Evolutionary conservation across 2,113 vertebrate species (phyloP).

Genomic region (Oryzias celebensis): DNA sequence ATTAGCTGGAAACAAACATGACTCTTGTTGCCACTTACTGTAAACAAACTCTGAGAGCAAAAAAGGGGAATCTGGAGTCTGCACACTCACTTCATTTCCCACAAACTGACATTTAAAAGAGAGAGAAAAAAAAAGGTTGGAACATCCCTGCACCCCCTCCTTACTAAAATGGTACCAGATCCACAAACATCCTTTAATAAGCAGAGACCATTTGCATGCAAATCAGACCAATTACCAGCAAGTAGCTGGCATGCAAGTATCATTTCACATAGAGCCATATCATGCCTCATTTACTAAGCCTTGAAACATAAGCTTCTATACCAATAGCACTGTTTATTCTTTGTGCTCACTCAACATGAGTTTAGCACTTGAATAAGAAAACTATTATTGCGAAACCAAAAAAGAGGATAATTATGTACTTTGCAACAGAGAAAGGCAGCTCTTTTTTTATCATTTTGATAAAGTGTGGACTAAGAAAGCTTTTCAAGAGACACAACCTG

Average conservation of each 20-base stretch:
- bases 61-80: background rate
- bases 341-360: slow-evolving; percentile 42
- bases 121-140: background rate
- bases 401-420: slow-evolving; percentile 37
- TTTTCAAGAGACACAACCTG: background rate
- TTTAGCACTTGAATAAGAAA: slow-evolving; percentile 39
- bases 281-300: slow-evolving; percentile 65
- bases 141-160: slow-evolving; percentile 15
- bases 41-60: background rate
- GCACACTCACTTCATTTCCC: slow-evolving; percentile 7
- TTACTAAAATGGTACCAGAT: slow-evolving; percentile 40
- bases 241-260: slow-evolving; percentile 57
- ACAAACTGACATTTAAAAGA: background rate
- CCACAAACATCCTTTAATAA: slow-evolving; percentile 62
- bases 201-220: slow-evolving; percentile 62
- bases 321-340: slow-evolving; percentile 27
- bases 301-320: slow-evolving; percentile 58
- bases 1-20: slow-evolving; percentile 11
- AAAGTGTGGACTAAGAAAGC: slow-evolving; percentile 6
- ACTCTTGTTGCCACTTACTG: slow-evolving; percentile 2
- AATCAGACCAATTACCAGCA: slow-evolving; percentile 65
- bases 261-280: slow-evolving; percentile 52
- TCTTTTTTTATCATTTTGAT: slow-evolving; percentile 9
- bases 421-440: slow-evolving; percentile 20
- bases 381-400: slow-evolving; percentile 35